Evolutionary conservation across 2,797 vertebrate species (phyloP).

Genomic region (Hirundo rustica): DNA sequence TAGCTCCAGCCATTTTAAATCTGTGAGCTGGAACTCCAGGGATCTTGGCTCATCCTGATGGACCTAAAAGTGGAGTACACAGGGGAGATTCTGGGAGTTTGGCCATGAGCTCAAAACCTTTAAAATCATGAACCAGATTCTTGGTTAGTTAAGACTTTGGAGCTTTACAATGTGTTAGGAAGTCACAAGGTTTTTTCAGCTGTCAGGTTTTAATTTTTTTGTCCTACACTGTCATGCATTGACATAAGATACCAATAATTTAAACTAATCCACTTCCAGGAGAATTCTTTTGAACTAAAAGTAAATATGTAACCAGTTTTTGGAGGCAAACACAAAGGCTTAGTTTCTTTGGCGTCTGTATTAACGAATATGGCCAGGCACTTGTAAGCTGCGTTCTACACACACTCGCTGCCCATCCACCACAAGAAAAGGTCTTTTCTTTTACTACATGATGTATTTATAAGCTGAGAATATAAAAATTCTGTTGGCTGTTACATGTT

Average conservation of each 20-base stretch:
- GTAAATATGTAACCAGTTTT: not conserved
- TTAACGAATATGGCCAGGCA: not conserved
- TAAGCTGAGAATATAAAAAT: not conserved
- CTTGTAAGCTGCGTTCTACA: not conserved
- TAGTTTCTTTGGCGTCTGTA: not conserved
- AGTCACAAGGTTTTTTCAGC: not conserved
- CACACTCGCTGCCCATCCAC: not conserved
- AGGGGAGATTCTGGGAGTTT: not conserved
- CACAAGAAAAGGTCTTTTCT: not conserved
- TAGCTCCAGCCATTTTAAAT: not conserved
- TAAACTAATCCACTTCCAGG: not conserved
- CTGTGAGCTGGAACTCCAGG: not conserved
- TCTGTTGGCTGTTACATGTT: not conserved
- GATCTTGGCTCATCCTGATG: not conserved
- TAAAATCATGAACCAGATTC: not conserved
- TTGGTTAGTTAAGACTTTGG: not conserved
- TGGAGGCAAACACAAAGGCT: not conserved
- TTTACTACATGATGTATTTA: not conserved
- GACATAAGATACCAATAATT: not conserved
- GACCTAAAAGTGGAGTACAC: not conserved
- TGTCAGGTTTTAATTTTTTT: not conserved
- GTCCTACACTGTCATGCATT: not conserved
- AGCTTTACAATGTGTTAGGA: not conserved
- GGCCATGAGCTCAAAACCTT: not conserved
- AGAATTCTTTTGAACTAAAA: not conserved